Base-by-base conservation (phyloP, 1,140 invertebrate genomes). In the Drosophila neocordata region DNA sequence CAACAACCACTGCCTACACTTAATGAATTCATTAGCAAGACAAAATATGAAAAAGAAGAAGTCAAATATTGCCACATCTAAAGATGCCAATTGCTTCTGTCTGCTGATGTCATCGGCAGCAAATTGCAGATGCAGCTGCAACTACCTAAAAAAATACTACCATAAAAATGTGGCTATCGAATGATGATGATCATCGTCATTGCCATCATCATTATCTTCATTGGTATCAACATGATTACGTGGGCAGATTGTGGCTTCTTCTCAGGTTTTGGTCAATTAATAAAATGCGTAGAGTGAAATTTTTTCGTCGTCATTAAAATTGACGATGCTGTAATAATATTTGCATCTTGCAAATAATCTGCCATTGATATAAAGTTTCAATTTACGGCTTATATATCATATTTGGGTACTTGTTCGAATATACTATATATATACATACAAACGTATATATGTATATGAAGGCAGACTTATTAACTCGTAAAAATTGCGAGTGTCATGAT, bases 311-410 rank as follows among this genome's bases (percentile, higher is more conserved):
- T 87, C 83, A 71, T 87, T 88, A 82, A 88, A 65, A 79, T 78
- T 79, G 78, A 79, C 64, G 64, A 76, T 79, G 82, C 79, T 88
- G 82, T 87, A 87, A 87, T 88, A 88, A 88, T 82, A 82, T 72
- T 74, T 83, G 41, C 41, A 48, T 48, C 78, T 88, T 88, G 82
- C 79, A 87, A 87, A 87, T 87, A 75, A 78, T 70, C 74, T 41
- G 73, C 65, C 73, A 76, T 76, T 76, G 73, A 87, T 85, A 85
- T 85, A 82, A 85, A 87, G 78, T 87, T 88, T 87, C 82, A 88
- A 87, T 87, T 87, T 87, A 87, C 82, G 82, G 72, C 63, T 87
- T 83, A 87, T 87, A 88, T 87, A 87, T 87, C 83, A 87, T 88
- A 88, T 78, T 61, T 78, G 52, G 37, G 62, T 70, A 69, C 70